Conservation (phyloP, 92 coral and sea anemone species). For the Epizoanthus rinbou region DNA sequence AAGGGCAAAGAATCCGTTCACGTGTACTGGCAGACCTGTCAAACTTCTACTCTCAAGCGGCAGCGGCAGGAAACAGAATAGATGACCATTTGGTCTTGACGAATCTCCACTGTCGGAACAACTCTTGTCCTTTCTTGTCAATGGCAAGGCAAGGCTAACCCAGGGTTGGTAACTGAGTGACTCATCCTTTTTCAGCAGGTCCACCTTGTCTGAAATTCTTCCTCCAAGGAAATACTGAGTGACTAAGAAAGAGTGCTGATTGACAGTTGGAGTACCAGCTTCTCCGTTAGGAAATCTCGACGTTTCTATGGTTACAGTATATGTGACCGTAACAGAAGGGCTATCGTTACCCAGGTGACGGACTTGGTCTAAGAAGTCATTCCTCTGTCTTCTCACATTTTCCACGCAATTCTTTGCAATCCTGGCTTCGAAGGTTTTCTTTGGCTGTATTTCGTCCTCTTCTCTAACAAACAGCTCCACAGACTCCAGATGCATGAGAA, state of each 20-base stretch:
- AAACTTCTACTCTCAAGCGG: conserved; percentile 70
- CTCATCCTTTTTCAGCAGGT: conserved; percentile 48
- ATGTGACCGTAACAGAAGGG: too few relatives aligned
- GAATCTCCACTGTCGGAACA: neutral
- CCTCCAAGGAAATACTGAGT: conserved; percentile 64
- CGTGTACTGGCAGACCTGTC: conserved; percentile 85
- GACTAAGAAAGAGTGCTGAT: conserved; percentile 53
- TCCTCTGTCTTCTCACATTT: conserved; percentile 48
- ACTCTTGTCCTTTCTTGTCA: conserved; percentile 24
- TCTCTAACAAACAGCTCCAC: conserved; percentile 64
- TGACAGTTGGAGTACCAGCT: conserved; percentile 34
- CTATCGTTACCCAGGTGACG: neutral
- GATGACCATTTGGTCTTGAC: conserved; percentile 57
- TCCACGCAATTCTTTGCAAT: conserved; percentile 59
- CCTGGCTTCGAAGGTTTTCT: conserved; percentile 60
- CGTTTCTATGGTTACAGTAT: neutral
- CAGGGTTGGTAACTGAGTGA: conserved; percentile 73
- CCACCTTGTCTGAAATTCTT: conserved; percentile 46
- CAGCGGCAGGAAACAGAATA: conserved; percentile 77
- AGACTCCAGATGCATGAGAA: conserved; percentile 63
- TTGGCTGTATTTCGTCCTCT: conserved; percentile 13
- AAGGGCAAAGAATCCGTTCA: conserved; percentile 81
- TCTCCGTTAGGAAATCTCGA: conserved; percentile 1
- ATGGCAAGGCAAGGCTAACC: conserved; percentile 88
- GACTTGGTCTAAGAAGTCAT: conserved; percentile 52